phyloP scores from a whole-genome alignment of 1,140 invertebrate genomes.

The Pseudobourletiella spinata region DNA sequence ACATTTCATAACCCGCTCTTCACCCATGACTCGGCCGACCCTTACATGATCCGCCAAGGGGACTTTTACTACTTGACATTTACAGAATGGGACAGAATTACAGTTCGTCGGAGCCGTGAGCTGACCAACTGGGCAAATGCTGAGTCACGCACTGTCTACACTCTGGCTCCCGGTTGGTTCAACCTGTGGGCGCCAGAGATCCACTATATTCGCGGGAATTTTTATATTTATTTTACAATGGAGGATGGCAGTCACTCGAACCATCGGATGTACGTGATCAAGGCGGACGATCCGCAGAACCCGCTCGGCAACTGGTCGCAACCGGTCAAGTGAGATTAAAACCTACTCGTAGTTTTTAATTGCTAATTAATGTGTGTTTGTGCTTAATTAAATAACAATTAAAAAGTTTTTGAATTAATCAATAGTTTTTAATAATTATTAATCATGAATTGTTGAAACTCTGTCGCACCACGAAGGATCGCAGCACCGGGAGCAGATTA shows the following conservation, averaged over 20 bases:
- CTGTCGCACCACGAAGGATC: no score
- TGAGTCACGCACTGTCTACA: conserved; percentile 13
- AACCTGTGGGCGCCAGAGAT: conserved; percentile 29
- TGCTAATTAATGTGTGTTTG: no score
- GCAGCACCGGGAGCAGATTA: conserved; percentile 13
- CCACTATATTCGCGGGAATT: conserved; percentile 18
- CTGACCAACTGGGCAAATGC: conserved; percentile 26
- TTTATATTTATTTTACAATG: conserved; percentile 31
- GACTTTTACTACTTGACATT: conserved; percentile 9
- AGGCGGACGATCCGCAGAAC: conserved; percentile 14
- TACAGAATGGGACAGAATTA: conserved; percentile 2
- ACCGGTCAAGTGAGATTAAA: not conserved
- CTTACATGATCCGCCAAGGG: not conserved
- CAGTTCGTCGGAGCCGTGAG: conserved; percentile 15
- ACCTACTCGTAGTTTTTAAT: no score
- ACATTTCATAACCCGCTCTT: conserved; percentile 12
- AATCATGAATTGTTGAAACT: no score
- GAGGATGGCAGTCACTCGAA: conserved; percentile 21
- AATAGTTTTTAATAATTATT: not conserved
- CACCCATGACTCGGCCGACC: not conserved
- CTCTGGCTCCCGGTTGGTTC: not conserved
- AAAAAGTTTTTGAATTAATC: not conserved
- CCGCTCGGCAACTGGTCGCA: conserved; percentile 9
- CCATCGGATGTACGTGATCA: conserved; percentile 25
- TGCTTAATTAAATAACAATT: not conserved